These are phyloP conservation scores for Tangara arthus DNA, from an alignment of 2,797 vertebrate genomes.

Conservation along the genomic window DNA sequence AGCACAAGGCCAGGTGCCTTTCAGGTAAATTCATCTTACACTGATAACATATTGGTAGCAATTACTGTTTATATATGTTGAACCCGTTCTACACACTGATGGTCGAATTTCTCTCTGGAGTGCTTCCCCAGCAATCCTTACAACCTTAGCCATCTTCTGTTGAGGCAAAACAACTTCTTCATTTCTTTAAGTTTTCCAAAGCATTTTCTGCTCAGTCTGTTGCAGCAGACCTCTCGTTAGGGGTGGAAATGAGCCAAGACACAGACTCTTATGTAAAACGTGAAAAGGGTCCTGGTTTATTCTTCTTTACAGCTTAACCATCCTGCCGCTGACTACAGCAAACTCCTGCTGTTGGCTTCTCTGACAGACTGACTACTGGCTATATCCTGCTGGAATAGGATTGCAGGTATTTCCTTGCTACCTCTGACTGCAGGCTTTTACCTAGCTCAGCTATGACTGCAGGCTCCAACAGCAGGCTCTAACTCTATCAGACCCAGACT, in stretches of 20 bases:
- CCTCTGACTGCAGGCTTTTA: not conserved
- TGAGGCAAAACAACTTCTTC: not conserved
- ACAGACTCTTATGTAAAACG: not conserved
- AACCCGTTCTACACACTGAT: not conserved
- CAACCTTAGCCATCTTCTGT: not conserved
- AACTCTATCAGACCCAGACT: not conserved
- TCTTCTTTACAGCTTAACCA: not conserved
- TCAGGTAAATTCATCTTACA: constrained; percentile 78
- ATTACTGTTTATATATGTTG: not conserved
- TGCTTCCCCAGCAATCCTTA: not conserved
- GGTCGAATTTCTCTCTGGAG: not conserved
- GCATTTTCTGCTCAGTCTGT: not conserved
- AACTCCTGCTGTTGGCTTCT: not conserved
- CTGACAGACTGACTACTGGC: not conserved
- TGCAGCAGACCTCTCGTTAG: not conserved
- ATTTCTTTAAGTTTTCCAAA: not conserved
- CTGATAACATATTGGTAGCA: not conserved
- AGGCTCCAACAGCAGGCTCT: not conserved
- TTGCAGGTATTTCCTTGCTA: not conserved
- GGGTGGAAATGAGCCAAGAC: not conserved
- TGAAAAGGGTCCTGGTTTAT: not conserved
- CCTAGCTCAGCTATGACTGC: not conserved
- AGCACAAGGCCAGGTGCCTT: constrained; percentile 82
- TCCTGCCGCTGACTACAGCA: not conserved
- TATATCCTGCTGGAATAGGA: not conserved